phyloP scores from a whole-genome alignment of 1,140 invertebrate species.

The Sminthurinus signatus region DNA sequence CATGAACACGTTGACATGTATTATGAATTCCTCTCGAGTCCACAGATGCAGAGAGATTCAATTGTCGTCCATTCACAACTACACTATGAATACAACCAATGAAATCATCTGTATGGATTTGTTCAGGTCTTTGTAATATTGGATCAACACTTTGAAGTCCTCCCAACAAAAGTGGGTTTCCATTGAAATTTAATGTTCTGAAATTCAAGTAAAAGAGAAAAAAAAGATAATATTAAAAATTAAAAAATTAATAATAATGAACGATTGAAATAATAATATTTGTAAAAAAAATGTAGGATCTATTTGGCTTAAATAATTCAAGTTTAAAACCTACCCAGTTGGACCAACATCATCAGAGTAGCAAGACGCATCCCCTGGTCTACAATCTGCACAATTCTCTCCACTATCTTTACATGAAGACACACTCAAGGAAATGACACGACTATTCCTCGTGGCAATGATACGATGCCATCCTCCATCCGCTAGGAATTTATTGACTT shows the following conservation, averaged over 20 bases:
- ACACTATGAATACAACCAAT: slow-evolving; percentile 88
- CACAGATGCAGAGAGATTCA: slow-evolving; percentile 72
- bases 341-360: slow-evolving; percentile 77
- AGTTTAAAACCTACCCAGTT: slow-evolving; percentile 63
- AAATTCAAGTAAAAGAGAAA: too few relatives aligned
- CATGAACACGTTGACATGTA: slow-evolving; percentile 60
- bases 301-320: too few relatives aligned
- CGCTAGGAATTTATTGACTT: slow-evolving; percentile 62
- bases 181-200: slow-evolving; percentile 88
- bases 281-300: too few relatives aligned
- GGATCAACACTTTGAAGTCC: slow-evolving; percentile 75
- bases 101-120: slow-evolving; percentile 84
- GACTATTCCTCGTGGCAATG: slow-evolving; percentile 78
- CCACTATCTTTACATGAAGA: slow-evolving; percentile 73
- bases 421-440: slow-evolving; percentile 75
- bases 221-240: slow-evolving; percentile 19
- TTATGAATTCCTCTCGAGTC: slow-evolving; percentile 62
- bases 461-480: slow-evolving; percentile 88
- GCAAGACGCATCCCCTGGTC: slow-evolving; percentile 67
- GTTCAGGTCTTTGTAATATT: slow-evolving; percentile 74
- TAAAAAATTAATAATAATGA: slow-evolving; percentile 18
- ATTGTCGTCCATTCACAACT: slow-evolving; percentile 69
- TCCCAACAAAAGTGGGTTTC: slow-evolving; percentile 75
- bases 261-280: too few relatives aligned
- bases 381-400: slow-evolving; percentile 75